Conservation (phyloP, 2,113 vertebrate species). For the Anoura caudifer region DNA sequence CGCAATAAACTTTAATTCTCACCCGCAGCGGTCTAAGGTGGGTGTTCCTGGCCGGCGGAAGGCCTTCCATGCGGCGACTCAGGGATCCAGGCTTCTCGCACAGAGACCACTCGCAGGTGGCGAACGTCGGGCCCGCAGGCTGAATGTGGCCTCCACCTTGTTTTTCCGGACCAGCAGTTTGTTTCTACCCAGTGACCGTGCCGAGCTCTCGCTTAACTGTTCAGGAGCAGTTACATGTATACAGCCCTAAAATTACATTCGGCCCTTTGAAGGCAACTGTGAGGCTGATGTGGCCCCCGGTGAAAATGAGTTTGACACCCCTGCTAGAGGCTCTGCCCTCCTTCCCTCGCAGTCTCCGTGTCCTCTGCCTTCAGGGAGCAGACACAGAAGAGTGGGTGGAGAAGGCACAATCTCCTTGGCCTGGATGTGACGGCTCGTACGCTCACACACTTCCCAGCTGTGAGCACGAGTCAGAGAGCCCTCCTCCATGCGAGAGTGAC, state of each 20-base stretch:
- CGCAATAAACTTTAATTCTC: neutral
- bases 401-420: neutral
- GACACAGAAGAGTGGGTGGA: neutral
- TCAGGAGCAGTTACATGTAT: too few relatives aligned
- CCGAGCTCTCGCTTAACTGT: too few relatives aligned
- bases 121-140: too few relatives aligned
- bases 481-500: neutral
- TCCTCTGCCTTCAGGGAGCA: neutral
- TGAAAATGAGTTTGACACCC: too few relatives aligned
- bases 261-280: too few relatives aligned
- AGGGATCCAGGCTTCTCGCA: neutral
- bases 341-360: neutral
- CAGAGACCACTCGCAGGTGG: too few relatives aligned
- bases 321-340: neutral
- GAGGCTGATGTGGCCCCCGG: too few relatives aligned
- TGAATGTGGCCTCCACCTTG: too few relatives aligned
- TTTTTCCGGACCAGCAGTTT: too few relatives aligned
- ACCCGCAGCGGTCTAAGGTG: neutral
- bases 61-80: neutral
- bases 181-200: too few relatives aligned
- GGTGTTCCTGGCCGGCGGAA: neutral
- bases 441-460: fast-evolving
- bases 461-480: neutral
- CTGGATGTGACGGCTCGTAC: neutral
- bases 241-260: too few relatives aligned